A percentile compares a stretch with the other conserved stretches of the same genome.
phyloP scores from a whole-genome alignment of 2,113 vertebrate genomes.

The Pantherophis guttatus region DNA sequence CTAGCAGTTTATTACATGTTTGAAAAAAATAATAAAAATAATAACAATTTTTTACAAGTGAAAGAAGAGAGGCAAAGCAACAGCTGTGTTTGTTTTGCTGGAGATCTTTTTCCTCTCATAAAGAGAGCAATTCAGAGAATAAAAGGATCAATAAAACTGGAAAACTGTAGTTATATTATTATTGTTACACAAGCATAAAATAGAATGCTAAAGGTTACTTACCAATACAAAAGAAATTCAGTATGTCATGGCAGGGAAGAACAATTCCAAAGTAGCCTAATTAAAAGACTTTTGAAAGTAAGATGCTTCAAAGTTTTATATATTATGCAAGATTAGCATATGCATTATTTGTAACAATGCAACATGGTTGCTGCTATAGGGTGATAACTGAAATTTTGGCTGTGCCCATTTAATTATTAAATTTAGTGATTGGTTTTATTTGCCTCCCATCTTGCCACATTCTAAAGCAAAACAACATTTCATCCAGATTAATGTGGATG shows the following conservation, averaged over 20 bases:
- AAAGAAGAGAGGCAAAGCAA: background rate
- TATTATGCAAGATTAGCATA: background rate
- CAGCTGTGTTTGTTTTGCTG: background rate
- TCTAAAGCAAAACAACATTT: background rate
- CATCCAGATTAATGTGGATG: background rate
- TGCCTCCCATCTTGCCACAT: background rate
- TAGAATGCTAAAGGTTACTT: background rate
- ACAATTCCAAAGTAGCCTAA: background rate
- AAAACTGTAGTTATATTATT: background rate
- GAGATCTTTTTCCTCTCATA: background rate
- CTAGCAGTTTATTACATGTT: background rate
- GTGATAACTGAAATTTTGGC: background rate
- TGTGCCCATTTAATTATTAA: background rate
- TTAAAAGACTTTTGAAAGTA: background rate
- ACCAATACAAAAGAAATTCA: background rate
- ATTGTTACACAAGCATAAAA: background rate
- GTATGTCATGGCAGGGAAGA: background rate
- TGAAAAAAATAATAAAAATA: background rate
- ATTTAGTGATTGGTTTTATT: background rate
- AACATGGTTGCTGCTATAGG: background rate
- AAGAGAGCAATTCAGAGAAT: background rate
- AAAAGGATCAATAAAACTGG: slow-evolving; percentile 7
- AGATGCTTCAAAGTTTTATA: background rate
- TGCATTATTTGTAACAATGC: background rate
- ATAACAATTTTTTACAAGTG: background rate